Conservation (phyloP, 1,140 invertebrate species). For the Probaryconus sp. region DNA sequence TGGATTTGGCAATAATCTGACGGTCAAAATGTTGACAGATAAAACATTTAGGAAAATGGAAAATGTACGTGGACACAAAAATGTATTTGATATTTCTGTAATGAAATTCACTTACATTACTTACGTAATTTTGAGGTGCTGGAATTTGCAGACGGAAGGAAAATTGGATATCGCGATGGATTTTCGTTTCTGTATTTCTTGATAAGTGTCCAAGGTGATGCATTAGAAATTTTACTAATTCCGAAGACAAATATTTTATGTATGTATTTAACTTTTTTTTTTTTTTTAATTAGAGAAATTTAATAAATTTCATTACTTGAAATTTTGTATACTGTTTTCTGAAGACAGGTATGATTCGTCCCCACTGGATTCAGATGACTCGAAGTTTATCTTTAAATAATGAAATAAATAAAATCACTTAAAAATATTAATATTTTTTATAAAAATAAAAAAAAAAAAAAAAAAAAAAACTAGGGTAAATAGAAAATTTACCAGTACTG, state of each 20-base stretch:
- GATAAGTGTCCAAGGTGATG: conserved; percentile 1
- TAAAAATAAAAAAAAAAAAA: too few relatives aligned
- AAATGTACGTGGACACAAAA: neutral
- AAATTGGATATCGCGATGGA: conserved; percentile 29
- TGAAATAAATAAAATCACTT: too few relatives aligned
- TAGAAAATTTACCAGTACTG: conserved; percentile 62
- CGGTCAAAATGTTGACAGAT: too few relatives aligned
- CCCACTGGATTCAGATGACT: conserved; percentile 59
- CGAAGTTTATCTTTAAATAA: conserved; percentile 53
- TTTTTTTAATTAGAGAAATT: too few relatives aligned
- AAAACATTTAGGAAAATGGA: too few relatives aligned
- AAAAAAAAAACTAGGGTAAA: too few relatives aligned
- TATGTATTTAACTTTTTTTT: too few relatives aligned
- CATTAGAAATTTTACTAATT: conserved; percentile 4
- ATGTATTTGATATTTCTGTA: neutral
- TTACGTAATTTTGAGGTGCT: conserved; percentile 71
- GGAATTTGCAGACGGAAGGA: conserved; percentile 5
- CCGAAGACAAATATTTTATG: neutral
- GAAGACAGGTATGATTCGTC: conserved; percentile 64
- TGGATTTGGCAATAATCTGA: too few relatives aligned
- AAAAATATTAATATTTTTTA: too few relatives aligned
- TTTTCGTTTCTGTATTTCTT: conserved; percentile 34
- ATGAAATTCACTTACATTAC: conserved; percentile 71
- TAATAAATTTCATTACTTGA: conserved; percentile 52
- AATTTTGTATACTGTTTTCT: conserved; percentile 64